Percentiles rank a stretch among this genome's conserved stretches.
Evolutionary conservation across 2,113 vertebrate species (phyloP).

Genomic region (Thamnophis sirtalis): DNA sequence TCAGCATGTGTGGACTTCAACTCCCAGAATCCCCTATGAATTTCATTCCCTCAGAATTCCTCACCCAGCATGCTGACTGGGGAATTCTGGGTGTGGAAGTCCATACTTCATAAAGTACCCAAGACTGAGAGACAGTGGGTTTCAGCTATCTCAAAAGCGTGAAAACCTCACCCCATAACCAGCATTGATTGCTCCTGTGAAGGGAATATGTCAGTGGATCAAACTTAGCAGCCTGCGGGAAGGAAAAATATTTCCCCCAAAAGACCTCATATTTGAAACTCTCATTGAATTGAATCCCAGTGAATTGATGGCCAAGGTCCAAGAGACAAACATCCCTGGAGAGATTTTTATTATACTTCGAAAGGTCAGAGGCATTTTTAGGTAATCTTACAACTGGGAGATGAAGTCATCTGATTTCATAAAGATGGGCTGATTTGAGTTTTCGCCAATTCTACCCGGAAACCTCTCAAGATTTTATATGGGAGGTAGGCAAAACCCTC

Average conservation of each 20-base stretch:
- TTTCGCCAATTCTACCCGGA: background rate
- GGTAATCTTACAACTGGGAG: background rate
- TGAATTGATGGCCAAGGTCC: background rate
- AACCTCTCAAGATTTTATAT: background rate
- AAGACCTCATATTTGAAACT: background rate
- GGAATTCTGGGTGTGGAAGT: too few species aligned
- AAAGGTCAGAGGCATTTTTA: background rate
- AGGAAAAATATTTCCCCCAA: background rate
- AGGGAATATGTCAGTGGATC: background rate
- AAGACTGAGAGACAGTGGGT: too few species aligned
- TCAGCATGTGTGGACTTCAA: too few species aligned
- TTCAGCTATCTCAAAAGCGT: background rate
- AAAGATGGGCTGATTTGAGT: background rate
- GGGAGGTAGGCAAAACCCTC: background rate
- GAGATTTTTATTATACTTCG: background rate
- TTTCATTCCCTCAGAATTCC: too few species aligned
- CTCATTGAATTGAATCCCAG: background rate
- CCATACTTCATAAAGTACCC: too few species aligned
- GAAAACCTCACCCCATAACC: background rate
- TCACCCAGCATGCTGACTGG: too few species aligned
- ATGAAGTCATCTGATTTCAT: background rate
- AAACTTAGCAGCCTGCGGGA: background rate
- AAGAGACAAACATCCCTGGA: background rate
- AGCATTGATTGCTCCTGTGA: background rate
- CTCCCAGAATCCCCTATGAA: too few species aligned